Evolutionary conservation across 2,888 invertebrate species (phyloP).

Genomic region (Halictus quadricinctus): DNA sequence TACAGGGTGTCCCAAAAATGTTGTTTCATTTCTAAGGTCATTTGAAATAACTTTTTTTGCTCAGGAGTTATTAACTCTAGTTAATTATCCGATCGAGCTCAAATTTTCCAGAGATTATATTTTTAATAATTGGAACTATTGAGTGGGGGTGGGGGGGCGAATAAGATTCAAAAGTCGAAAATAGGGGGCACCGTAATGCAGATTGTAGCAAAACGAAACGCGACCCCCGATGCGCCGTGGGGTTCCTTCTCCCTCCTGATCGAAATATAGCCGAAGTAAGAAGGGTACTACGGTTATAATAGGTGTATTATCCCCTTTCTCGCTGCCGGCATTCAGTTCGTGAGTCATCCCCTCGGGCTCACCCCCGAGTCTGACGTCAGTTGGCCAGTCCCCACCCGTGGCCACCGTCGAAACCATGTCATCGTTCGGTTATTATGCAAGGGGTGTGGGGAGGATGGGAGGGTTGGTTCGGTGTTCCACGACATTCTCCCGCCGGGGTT

Average conservation of each 20-base stretch:
- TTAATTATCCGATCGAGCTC: no score
- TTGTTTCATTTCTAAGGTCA: no score
- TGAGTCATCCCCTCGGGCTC: constrained; percentile 71
- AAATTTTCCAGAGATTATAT: no score
- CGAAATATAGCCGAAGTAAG: constrained; percentile 67
- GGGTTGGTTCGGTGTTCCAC: constrained; percentile 26
- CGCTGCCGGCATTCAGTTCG: constrained; percentile 50
- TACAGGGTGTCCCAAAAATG: no score
- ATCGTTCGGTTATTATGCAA: constrained; percentile 69
- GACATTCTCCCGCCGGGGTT: constrained; percentile 23
- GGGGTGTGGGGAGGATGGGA: constrained; percentile 2
- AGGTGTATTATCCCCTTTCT: constrained; percentile 55
- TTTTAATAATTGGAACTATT: no score
- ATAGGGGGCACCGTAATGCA: background rate
- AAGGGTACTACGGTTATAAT: constrained; percentile 58
- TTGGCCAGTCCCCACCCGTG: constrained; percentile 40
- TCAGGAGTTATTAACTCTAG: no score
- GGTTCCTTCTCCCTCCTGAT: constrained; percentile 14
- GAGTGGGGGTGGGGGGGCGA: no score
- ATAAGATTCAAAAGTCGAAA: background rate
- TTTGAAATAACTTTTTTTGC: no score
- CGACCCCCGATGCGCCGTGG: background rate
- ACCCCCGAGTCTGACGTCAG: constrained; percentile 70
- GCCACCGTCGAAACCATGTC: constrained; percentile 64
- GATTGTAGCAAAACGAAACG: constrained; percentile 6